Evolutionary conservation across 2,113 vertebrate species (phyloP).

Genomic region (Leptodactylus fuscus): DNA sequence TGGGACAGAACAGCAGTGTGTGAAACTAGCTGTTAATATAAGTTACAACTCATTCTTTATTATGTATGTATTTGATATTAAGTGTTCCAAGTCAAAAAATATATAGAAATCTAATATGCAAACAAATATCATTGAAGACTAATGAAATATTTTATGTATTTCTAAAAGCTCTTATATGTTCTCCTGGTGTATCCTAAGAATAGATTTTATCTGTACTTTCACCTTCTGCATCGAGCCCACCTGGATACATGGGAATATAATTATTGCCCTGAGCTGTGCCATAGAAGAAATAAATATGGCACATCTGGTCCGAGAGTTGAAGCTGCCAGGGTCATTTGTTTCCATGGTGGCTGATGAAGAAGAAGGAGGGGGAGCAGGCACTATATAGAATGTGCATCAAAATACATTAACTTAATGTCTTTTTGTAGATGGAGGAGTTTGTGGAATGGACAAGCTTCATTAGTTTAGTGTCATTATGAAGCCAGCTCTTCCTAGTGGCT

Average conservation of each 20-base stretch:
- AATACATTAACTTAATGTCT: slow-evolving; percentile 58
- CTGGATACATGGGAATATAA: not conserved
- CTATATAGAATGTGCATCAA: slow-evolving; percentile 47
- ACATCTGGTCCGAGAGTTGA: slow-evolving; percentile 25
- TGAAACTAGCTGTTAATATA: too few species aligned
- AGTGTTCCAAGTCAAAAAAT: not conserved
- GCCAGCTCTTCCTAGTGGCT: not conserved
- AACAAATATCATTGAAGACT: too few species aligned
- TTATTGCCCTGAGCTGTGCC: not conserved
- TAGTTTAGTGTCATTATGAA: slow-evolving; percentile 42
- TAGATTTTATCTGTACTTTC: not conserved
- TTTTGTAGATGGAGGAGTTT: slow-evolving; percentile 34
- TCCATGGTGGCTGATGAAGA: slow-evolving; percentile 45
- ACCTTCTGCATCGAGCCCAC: not conserved
- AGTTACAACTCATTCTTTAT: too few species aligned
- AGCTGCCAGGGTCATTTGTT: slow-evolving; percentile 44
- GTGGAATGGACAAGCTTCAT: slow-evolving; percentile 47
- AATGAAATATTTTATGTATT: too few species aligned
- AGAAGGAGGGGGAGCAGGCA: slow-evolving; percentile 29
- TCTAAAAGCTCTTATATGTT: not conserved
- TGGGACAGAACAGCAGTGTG: not conserved
- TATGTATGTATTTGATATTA: not conserved
- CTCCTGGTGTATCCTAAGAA: not conserved
- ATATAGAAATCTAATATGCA: not conserved
- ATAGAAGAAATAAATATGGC: slow-evolving; percentile 26